Evolutionary conservation across 1,140 invertebrate genomes (phyloP).

Genomic region (Drosophila repletoides): DNA sequence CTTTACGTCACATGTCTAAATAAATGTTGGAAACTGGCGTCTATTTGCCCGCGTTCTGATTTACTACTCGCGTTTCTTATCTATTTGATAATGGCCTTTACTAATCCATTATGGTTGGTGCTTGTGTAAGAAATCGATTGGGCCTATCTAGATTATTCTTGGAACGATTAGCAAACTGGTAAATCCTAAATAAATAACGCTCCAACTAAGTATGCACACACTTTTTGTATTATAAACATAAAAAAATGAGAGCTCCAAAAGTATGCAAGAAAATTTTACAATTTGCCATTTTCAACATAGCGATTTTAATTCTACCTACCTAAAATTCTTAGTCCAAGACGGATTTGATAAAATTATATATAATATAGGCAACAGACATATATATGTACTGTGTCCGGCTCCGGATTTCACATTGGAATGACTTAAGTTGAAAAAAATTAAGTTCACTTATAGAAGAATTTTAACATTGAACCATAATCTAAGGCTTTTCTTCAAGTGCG

Average conservation of each 20-base stretch:
- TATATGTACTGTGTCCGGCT: too few species aligned
- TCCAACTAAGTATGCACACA: background rate
- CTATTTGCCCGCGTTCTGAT: background rate
- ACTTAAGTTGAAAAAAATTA: too few species aligned
- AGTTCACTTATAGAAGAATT: too few species aligned
- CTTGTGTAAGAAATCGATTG: conserved; percentile 15
- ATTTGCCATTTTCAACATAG: too few species aligned
- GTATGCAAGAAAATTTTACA: too few species aligned
- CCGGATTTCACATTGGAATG: too few species aligned
- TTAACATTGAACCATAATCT: too few species aligned
- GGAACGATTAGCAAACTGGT: background rate
- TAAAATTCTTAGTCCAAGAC: too few species aligned
- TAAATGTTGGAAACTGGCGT: conserved; percentile 20
- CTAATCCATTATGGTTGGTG: conserved; percentile 2
- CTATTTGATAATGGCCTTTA: conserved; percentile 2
- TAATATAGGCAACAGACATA: too few species aligned
- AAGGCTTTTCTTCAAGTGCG: too few species aligned
- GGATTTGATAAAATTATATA: too few species aligned
- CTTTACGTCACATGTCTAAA: conserved; percentile 24
- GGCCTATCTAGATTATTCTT: conserved; percentile 8
- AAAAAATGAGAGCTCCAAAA: background rate
- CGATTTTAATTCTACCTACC: too few species aligned
- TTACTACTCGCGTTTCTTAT: conserved; percentile 2
- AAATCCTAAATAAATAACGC: background rate
- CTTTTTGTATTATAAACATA: background rate